phyloP scores from a whole-genome alignment of 2,113 vertebrate genomes.

The Oenanthe oenanthe region DNA sequence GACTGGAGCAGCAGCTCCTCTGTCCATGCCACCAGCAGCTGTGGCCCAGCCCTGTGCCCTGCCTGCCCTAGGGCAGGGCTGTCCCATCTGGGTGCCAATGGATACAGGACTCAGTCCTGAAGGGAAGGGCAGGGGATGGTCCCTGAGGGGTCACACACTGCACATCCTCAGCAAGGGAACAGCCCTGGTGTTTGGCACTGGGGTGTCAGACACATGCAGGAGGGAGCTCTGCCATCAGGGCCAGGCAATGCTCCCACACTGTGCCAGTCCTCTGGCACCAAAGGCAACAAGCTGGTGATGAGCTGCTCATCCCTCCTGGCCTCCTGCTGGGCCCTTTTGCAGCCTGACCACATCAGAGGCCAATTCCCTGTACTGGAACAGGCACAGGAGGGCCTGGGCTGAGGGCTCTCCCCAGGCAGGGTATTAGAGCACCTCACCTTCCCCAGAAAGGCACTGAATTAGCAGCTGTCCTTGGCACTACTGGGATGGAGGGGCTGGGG shows the following conservation, averaged over 20 bases:
- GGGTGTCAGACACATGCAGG: neutral
- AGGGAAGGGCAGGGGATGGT: neutral
- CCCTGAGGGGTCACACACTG: accelerated
- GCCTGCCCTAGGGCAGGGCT: neutral
- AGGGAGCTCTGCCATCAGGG: accelerated
- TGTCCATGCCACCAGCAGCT: neutral
- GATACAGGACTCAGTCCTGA: neutral
- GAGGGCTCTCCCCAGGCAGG: neutral
- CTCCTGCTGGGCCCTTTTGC: neutral
- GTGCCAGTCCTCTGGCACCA: accelerated
- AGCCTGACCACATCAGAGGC: accelerated
- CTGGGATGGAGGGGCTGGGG: neutral
- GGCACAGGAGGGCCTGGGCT: neutral
- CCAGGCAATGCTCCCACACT: accelerated
- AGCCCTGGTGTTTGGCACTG: accelerated
- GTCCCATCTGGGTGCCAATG: accelerated
- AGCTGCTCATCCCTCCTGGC: neutral
- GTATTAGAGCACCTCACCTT: neutral
- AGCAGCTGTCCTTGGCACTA: accelerated
- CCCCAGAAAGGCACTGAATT: neutral
- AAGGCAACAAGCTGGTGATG: neutral
- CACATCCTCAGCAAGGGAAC: accelerated
- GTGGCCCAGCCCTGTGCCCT: neutral
- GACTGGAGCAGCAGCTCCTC: neutral
- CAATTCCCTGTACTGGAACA: neutral